Conservation (phyloP, 1,140 invertebrate species). For the Stenopsyche tienmushanensis region DNA sequence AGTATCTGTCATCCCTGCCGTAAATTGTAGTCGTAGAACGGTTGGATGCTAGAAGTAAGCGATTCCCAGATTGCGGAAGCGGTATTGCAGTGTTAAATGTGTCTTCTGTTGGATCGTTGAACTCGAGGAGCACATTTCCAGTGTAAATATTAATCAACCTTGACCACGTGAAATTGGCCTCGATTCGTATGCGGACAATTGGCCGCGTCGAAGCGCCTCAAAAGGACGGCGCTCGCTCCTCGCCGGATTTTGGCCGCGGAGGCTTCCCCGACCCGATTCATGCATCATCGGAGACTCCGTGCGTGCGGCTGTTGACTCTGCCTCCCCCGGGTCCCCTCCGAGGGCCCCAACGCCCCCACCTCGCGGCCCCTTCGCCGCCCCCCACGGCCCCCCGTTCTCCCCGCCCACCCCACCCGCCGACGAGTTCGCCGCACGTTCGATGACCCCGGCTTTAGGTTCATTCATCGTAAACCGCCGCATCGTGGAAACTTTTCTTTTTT, state of each 20-base stretch:
- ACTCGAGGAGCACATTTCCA: too few relatives aligned
- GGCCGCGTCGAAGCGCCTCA: too few relatives aligned
- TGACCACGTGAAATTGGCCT: too few relatives aligned
- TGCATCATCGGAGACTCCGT: background rate
- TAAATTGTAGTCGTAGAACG: too few relatives aligned
- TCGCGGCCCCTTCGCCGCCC: background rate
- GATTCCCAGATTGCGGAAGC: too few relatives aligned
- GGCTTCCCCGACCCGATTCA: background rate
- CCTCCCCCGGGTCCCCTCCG: background rate
- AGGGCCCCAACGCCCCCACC: background rate
- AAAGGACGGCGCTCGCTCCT: background rate
- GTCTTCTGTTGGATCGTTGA: too few relatives aligned
- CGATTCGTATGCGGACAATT: too few relatives aligned
- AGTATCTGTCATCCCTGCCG: too few relatives aligned
- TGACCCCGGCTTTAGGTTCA: slow-evolving; percentile 20
- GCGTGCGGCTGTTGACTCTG: slow-evolving; percentile 3
- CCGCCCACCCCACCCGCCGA: background rate
- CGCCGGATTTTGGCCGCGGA: background rate
- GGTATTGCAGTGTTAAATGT: too few relatives aligned
- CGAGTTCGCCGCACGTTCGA: slow-evolving; percentile 21
- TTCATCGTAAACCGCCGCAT: slow-evolving; percentile 15
- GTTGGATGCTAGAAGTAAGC: too few relatives aligned
- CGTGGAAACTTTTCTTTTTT: slow-evolving; percentile 2
- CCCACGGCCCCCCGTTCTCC: background rate
- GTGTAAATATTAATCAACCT: too few relatives aligned